Evolutionary conservation across 2,888 invertebrate species (phyloP).

Genomic region (Ectemnius continuus): DNA sequence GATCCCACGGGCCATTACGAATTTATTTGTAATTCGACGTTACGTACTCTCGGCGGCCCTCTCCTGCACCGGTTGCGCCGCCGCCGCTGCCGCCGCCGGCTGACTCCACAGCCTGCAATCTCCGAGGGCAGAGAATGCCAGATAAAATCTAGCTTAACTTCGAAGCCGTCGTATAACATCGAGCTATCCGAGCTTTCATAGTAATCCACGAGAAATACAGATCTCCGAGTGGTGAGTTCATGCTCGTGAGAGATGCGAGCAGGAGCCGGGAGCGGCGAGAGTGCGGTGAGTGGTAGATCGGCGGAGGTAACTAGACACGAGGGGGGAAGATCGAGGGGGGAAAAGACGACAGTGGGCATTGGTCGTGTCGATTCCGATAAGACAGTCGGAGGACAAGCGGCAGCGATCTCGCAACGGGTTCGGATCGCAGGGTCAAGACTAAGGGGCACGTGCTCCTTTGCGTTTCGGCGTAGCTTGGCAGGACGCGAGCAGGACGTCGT

Average conservation of each 20-base stretch:
- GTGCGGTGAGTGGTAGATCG: too few relatives aligned
- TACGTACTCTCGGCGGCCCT: conserved; percentile 43
- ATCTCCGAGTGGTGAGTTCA: neutral
- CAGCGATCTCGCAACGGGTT: too few relatives aligned
- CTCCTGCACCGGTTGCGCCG: neutral
- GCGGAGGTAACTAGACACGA: too few relatives aligned
- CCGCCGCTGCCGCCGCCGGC: too few relatives aligned
- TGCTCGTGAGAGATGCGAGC: too few relatives aligned
- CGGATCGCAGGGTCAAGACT: conserved; percentile 1
- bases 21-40: conserved; percentile 65
- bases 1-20: conserved; percentile 67
- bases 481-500: neutral
- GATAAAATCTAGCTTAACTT: neutral
- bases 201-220: conserved; percentile 8
- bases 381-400: too few relatives aligned
- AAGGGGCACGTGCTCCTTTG: conserved; percentile 1
- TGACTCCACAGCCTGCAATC: conserved; percentile 16
- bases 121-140: conserved; percentile 6
- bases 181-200: too few relatives aligned
- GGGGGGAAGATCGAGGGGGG: neutral
- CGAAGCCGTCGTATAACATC: too few relatives aligned
- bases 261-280: too few relatives aligned
- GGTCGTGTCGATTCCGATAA: too few relatives aligned
- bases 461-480: neutral
- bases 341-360: too few relatives aligned